Conservation (phyloP, 1,140 invertebrate species). For the Aporrectodea caliginosa region DNA sequence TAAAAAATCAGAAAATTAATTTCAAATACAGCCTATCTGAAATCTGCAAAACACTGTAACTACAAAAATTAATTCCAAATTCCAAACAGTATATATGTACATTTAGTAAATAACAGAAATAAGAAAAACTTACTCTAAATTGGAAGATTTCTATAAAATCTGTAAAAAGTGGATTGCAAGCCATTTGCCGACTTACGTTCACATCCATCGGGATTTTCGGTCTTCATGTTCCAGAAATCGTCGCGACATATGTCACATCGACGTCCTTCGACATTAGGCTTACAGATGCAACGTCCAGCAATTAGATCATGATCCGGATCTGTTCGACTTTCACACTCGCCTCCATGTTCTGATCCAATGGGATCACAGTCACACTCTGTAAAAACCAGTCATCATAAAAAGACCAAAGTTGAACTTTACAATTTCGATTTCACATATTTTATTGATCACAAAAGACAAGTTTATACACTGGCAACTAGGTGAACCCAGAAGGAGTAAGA, state of each 20-base stretch:
- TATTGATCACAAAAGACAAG: background rate
- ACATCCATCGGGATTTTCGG: slow-evolving; percentile 77
- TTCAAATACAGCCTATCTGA: no score
- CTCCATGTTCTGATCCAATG: slow-evolving; percentile 74
- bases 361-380: slow-evolving; percentile 68
- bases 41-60: no score
- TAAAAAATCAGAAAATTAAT: no score
- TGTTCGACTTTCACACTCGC: slow-evolving; percentile 79
- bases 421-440: background rate
- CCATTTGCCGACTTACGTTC: slow-evolving; percentile 68
- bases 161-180: no score
- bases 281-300: slow-evolving; percentile 64
- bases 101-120: no score
- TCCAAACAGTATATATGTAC: no score
- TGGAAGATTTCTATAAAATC: no score
- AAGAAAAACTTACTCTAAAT: no score
- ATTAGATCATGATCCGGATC: slow-evolving; percentile 70
- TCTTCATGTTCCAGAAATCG: slow-evolving; percentile 83
- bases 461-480: no score
- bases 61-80: no score
- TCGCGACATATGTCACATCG: slow-evolving; percentile 61
- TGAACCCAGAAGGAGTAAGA: no score
- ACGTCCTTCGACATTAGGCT: slow-evolving; percentile 56
- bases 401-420: background rate
- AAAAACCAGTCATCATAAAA: background rate